Evolutionary conservation across 2,113 vertebrate species (phyloP), one percentile per base, ranked within the genome.

Genomic region (Python bivittatus): DNA sequence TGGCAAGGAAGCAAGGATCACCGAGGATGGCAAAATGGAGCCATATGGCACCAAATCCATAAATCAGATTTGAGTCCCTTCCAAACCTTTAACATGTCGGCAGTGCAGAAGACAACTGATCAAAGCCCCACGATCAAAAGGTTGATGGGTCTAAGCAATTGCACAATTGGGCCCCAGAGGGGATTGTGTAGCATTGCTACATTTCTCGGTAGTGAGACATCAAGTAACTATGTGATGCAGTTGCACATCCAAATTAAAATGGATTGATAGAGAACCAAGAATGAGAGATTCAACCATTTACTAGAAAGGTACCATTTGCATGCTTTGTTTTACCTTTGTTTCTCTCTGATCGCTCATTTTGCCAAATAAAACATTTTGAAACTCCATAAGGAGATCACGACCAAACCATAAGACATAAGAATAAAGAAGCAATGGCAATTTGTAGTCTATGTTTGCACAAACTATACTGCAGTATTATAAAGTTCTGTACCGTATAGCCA

Each of bases 41-140:
- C 58, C 72, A 64, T 20, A 0, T 25, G 25, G 90, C 56, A 72
- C 92, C 79, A 56, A 48, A 52, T 90, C 90, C 42, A 57, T 90
- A 22, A 93, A 92, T 10, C 27, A 1, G n/a, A 72, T 15, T 72
- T 53, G 53, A 53, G 42, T 38, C 8, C 5, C 15, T 22, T 68
- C 72, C 88, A 87, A 90, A 7, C 4, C 12, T 94, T 95, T 84
- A 91, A 20, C 86, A 54, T 58, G 68, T 92, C 79, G 68, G 29
- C 91, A 89, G 85, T 17, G 86, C 6, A 48, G 93, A 94, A 22
- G 86, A 88, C 56, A 7, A 91, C 85, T 38, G 42, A 89, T 83
- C 4, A 93, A 94, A 95, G 84, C 11, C 91, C 53, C 48, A 20
- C 38, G 90, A 79, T 1, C 72, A 54, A 88, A 93, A 48, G 6